A percentile compares a stretch with the other conserved stretches of the same genome.
Evolutionary conservation across 2,113 vertebrate species (phyloP).

Genomic region (Ictidomys tridecemlineatus): DNA sequence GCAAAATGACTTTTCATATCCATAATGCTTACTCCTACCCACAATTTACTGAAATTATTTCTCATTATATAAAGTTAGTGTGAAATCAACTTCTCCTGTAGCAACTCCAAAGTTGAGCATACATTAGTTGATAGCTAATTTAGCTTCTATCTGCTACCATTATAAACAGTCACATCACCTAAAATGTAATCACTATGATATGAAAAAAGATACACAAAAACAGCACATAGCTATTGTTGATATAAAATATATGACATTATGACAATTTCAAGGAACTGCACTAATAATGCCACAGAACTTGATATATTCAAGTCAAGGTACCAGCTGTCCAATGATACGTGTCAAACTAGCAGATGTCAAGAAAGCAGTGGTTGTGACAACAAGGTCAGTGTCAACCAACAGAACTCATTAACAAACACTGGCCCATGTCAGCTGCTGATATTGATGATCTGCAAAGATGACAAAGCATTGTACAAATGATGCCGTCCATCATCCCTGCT

Average conservation of each 20-base stretch:
- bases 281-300: conserved; percentile 67
- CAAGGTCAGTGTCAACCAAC: conserved; percentile 73
- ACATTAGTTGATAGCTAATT: conserved; percentile 31
- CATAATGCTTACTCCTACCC: not conserved
- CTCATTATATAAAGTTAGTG: conserved; percentile 11
- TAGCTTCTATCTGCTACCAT: conserved; percentile 14
- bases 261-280: conserved; percentile 18
- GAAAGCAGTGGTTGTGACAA: conserved; percentile 69
- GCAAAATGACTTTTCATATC: conserved; percentile 51
- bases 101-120: not conserved
- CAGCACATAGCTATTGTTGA: not conserved
- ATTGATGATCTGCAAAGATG: conserved; percentile 58
- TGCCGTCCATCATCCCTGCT: conserved; percentile 29
- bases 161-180: not conserved
- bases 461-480: conserved; percentile 70
- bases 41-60: conserved; percentile 47
- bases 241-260: conserved; percentile 51
- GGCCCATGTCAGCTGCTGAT: conserved; percentile 73
- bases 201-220: conserved; percentile 48
- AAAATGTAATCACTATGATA: conserved; percentile 38
- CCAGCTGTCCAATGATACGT: conserved; percentile 53
- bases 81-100: conserved; percentile 57
- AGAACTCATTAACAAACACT: conserved; percentile 67
- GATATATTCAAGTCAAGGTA: conserved; percentile 62
- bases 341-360: conserved; percentile 70